Conservation (phyloP, 1,140 invertebrate species). For the Diabrotica undecimpunctata region DNA sequence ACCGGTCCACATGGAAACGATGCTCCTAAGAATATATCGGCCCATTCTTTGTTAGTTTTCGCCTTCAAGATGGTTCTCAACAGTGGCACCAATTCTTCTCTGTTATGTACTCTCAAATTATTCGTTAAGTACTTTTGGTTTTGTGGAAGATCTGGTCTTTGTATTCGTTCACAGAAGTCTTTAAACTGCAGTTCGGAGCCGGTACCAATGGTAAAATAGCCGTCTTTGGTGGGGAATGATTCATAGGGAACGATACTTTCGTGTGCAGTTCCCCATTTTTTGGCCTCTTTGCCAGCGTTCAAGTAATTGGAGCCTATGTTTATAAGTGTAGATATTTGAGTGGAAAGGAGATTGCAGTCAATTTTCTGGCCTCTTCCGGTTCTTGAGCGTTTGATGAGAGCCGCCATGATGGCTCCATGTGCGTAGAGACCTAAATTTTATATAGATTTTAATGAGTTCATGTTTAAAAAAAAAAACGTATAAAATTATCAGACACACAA, state of each 20-base stretch:
- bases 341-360: constrained; percentile 89
- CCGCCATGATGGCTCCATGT: constrained; percentile 92
- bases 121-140: constrained; percentile 72
- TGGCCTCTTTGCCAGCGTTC: constrained; percentile 75
- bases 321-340: constrained; percentile 83
- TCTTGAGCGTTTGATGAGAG: constrained; percentile 71
- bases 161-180: constrained; percentile 64
- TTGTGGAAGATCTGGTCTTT: constrained; percentile 56
- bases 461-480: no score
- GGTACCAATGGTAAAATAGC: constrained; percentile 79
- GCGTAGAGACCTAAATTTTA: constrained; percentile 74
- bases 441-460: background rate
- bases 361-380: constrained; percentile 88
- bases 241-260: constrained; percentile 94
- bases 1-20: constrained; percentile 87
- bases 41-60: constrained; percentile 77
- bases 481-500: no score
- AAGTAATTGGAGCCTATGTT: constrained; percentile 90
- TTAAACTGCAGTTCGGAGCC: constrained; percentile 77
- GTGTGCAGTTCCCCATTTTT: constrained; percentile 85
- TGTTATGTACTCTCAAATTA: constrained; percentile 69
- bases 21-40: constrained; percentile 64
- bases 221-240: constrained; percentile 76
- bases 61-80: constrained; percentile 60
- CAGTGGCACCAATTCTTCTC: constrained; percentile 63